Evolutionary conservation across 2,797 vertebrate genomes (phyloP), one percentile per base, ranked within the genome.

Genomic region (Amniataba percoides): DNA sequence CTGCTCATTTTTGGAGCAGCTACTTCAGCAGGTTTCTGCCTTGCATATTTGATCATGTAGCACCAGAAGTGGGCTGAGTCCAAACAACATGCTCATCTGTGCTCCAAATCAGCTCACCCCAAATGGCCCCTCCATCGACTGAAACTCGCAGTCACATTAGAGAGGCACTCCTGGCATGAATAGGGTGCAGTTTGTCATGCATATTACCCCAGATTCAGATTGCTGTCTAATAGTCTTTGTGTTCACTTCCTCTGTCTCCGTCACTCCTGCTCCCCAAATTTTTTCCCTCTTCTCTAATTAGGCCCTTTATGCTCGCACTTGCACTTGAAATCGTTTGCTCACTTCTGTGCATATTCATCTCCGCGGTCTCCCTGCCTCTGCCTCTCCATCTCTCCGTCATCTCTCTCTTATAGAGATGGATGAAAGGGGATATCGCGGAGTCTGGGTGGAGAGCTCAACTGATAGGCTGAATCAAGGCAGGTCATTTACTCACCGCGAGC

Each of bases 391-490:
- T 85, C 74, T 76, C 77, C 69, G 62, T 92, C 92, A 90, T 92
- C 85, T 81, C 84, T 76, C 81, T 48, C 80, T 92, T 87, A 93
- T 91, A 90, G 88, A 94, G 92, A 94, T 85, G 90, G 90, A 93
- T 93, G 93, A 87, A 90, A 81, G 74, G 78, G 88, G 85, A 86
- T 88, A 83, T 90, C 62, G 56, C 75, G 80, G 82, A 89, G 90
- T 88, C 88, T 87, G 89, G 84, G 87, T 78, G 85, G 87, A 92
- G 90, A 87, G 85, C 90, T 88, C 81, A 74, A 87, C 85, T 93
- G 90, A 92, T 90, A 87, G 88, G 89, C 77, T 87, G 83, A 89
- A 92, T 93, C 91, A 84, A 87, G 90, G 89, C 92, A 89, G 91
- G 90, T 93, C 90, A 90, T 94, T 93, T 92, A 89, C 90, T 90